Conservation (phyloP, 2,113 vertebrate species). For the Bucco capensis region DNA sequence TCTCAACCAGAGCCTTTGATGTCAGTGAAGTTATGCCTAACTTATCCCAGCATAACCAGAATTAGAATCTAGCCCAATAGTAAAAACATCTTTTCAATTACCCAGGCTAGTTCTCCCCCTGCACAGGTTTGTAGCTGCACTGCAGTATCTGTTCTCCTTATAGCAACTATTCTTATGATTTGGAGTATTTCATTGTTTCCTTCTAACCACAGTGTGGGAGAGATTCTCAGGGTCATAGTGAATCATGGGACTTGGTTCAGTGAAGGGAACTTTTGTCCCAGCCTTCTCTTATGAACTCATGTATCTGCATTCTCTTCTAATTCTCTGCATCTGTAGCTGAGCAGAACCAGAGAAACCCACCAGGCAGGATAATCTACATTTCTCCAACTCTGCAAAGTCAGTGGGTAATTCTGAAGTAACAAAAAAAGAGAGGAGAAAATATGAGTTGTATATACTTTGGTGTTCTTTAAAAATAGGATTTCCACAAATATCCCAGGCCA, state of each 20-base stretch:
- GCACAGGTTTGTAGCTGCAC: neutral
- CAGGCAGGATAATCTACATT: neutral
- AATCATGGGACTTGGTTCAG: neutral
- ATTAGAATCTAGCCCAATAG: neutral
- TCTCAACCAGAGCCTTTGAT: neutral
- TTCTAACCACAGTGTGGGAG: neutral
- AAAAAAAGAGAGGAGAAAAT: neutral
- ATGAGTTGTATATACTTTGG: neutral
- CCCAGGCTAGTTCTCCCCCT: neutral
- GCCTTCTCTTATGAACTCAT: neutral
- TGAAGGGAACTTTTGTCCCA: neutral
- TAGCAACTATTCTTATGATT: neutral
- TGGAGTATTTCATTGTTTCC: neutral
- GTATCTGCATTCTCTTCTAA: neutral
- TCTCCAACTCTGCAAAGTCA: neutral
- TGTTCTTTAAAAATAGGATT: neutral
- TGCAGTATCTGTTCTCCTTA: neutral
- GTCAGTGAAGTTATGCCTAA: neutral
- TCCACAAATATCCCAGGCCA: neutral
- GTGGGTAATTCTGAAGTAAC: neutral
- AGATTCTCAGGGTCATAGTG: neutral
- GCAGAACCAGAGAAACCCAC: neutral
- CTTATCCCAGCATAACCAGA: neutral
- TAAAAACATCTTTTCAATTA: neutral
- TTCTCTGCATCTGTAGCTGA: neutral